Percentiles rank a stretch among this genome's conserved stretches.
Conservation (phyloP, 2,113 vertebrate species). For the Myotis lucifugus region DNA sequence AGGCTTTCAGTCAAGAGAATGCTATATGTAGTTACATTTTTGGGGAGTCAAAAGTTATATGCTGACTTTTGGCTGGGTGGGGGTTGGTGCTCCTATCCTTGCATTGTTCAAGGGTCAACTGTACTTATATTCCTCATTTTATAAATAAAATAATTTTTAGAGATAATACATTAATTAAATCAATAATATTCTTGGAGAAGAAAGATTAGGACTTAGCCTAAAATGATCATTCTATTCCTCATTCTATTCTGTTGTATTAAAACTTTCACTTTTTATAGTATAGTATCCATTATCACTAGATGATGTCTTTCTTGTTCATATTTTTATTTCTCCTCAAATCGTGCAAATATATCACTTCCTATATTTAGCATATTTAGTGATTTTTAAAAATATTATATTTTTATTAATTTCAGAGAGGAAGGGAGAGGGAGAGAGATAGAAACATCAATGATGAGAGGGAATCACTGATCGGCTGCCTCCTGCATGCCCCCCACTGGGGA, state of each 20-base stretch:
- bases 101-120: not conserved
- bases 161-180: not conserved
- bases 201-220: not conserved
- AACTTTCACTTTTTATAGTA: not conserved
- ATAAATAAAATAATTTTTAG: not conserved
- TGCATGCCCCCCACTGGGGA: no score
- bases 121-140: not conserved
- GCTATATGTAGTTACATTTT: not conserved
- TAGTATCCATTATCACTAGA: not conserved
- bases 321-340: not conserved
- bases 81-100: not conserved
- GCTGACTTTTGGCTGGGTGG: not conserved
- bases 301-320: not conserved
- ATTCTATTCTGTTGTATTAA: not conserved
- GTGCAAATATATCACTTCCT: not conserved
- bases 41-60: not conserved
- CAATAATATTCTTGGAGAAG: not conserved
- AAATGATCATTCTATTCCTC: not conserved
- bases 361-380: not conserved
- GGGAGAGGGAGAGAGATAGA: no score
- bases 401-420: no score
- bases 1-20: not conserved
- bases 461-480: no score
- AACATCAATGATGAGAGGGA: no score
- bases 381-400: no score